Conservation (phyloP, 2,888 invertebrate genomes). For the Trichopria drosophilae region DNA sequence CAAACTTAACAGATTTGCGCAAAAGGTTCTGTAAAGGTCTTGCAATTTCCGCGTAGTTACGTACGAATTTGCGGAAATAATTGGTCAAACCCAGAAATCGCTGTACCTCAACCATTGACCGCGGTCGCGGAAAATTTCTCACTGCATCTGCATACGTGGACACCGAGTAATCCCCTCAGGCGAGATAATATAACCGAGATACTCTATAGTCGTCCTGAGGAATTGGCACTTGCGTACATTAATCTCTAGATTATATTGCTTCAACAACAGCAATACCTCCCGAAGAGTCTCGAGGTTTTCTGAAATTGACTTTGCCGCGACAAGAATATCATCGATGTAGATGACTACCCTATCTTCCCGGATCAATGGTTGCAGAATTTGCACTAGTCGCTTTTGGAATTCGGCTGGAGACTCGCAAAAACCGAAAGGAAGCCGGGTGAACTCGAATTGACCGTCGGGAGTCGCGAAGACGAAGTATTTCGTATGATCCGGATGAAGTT, state of each 20-base stretch:
- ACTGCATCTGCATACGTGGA: not conserved
- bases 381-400: not conserved
- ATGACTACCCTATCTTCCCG: not conserved
- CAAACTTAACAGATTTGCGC: no score
- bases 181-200: not conserved
- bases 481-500: not conserved
- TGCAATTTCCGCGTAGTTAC: conserved; percentile 32
- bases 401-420: no score
- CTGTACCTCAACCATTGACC: not conserved
- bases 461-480: not conserved
- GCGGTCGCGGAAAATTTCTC: not conserved
- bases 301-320: not conserved
- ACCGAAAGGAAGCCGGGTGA: not conserved
- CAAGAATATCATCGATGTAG: no score
- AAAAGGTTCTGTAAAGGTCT: no score
- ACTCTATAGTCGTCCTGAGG: not conserved
- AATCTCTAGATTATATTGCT: not conserved
- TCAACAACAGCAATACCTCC: not conserved
- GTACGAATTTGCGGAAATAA: not conserved
- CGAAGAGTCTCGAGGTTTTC: not conserved
- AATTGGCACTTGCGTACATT: not conserved
- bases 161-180: not conserved
- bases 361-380: not conserved
- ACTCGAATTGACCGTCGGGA: conserved; percentile 3
- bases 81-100: conserved; percentile 6